Conservation (phyloP, 92 coral and sea anemone genomes). For the Parazoanthus atlanticus region DNA sequence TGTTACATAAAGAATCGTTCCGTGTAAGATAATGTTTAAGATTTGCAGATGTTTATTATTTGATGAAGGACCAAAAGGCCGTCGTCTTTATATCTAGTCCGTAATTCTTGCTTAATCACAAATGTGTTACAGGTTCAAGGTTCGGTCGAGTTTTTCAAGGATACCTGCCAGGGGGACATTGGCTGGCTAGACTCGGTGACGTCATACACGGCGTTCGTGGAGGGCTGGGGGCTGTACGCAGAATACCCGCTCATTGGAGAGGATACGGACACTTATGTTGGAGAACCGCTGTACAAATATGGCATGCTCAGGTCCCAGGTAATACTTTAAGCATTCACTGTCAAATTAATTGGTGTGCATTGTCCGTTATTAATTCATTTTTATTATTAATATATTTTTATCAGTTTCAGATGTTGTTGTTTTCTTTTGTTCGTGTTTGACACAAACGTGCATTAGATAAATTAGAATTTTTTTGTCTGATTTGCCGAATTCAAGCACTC, state of each 20-base stretch:
- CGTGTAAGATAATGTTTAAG: no score
- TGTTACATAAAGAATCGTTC: no score
- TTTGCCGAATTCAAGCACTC: no score
- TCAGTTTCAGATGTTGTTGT: neutral
- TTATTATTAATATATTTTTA: neutral
- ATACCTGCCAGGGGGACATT: slow-evolving; percentile 83
- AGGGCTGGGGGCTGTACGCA: slow-evolving; percentile 98
- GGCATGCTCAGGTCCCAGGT: slow-evolving; percentile 98
- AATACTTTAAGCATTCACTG: neutral
- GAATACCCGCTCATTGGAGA: slow-evolving; percentile 83
- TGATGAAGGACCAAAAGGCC: no score
- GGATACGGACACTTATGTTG: slow-evolving; percentile 77
- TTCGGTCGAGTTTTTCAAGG: slow-evolving; percentile 75
- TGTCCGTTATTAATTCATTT: neutral
- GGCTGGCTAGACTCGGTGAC: slow-evolving; percentile 79
- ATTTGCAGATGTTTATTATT: slow-evolving; percentile 57
- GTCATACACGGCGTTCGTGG: slow-evolving; percentile 81
- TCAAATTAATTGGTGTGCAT: neutral
- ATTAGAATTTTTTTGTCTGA: no score
- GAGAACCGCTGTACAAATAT: slow-evolving; percentile 85
- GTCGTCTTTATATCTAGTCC: no score
- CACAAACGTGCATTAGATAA: neutral
- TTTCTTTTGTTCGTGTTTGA: neutral
- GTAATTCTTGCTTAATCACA: neutral
- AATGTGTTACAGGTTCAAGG: slow-evolving; percentile 76